phyloP scores from a whole-genome alignment of 2,888 invertebrate genomes.

The Drosophila nr. perissopoda region DNA sequence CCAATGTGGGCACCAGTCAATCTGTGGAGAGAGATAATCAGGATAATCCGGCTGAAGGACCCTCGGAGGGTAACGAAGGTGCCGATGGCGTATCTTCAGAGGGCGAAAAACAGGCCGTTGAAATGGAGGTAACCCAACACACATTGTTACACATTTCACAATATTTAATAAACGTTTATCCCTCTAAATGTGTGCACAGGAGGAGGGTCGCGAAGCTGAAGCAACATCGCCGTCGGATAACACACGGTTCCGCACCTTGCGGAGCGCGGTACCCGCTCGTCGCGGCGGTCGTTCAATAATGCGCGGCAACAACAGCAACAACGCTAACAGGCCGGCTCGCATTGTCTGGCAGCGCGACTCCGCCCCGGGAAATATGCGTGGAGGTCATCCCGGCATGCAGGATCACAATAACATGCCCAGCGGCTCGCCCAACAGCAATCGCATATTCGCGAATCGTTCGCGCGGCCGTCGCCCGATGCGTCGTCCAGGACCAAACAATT shows the following conservation, averaged over 20 bases:
- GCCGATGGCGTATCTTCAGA: constrained; percentile 87
- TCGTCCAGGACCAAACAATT: constrained; percentile 81
- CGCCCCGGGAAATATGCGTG: constrained; percentile 48
- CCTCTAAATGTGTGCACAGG: constrained; percentile 81
- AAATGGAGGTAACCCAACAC: constrained; percentile 77
- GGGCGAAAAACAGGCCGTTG: constrained; percentile 87
- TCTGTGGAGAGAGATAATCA: constrained; percentile 85
- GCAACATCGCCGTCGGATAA: constrained; percentile 89
- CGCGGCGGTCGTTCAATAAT: constrained; percentile 82
- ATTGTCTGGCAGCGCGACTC: constrained; percentile 87
- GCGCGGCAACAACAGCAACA: constrained; percentile 67
- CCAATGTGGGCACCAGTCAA: constrained; percentile 85
- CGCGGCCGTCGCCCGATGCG: constrained; percentile 83
- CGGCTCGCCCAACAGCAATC: constrained; percentile 66
- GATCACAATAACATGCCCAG: constrained; percentile 60
- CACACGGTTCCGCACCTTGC: constrained; percentile 85
- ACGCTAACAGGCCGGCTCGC: constrained; percentile 86
- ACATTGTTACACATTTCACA: too few relatives aligned
- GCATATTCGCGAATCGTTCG: constrained; percentile 75
- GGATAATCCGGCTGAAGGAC: constrained; percentile 79
- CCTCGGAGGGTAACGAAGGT: constrained; percentile 83
- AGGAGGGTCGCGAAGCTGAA: constrained; percentile 93
- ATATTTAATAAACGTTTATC: not conserved
- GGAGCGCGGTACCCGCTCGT: constrained; percentile 81
- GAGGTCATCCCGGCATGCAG: constrained; percentile 67